A percentile compares a stretch with the other conserved stretches of the same genome.
Evolutionary conservation across 1,140 invertebrate species (phyloP).

Genomic region (Drosophila aff.): DNA sequence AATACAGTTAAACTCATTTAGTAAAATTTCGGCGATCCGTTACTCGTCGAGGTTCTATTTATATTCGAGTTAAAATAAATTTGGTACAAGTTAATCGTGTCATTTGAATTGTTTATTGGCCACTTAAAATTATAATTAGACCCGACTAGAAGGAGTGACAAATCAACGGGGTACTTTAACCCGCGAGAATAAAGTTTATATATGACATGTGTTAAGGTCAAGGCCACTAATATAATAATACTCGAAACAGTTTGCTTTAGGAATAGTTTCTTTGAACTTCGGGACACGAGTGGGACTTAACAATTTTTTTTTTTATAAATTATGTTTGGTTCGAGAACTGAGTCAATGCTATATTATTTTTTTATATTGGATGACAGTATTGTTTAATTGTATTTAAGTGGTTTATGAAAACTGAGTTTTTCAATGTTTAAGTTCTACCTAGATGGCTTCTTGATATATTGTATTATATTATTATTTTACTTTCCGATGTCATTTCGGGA

Average conservation of each 20-base stretch:
- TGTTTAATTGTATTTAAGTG: too few relatives aligned
- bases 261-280: slow-evolving; percentile 8
- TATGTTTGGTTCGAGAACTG: too few relatives aligned
- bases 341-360: too few relatives aligned
- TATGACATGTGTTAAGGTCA: neutral
- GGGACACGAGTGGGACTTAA: neutral
- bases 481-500: neutral
- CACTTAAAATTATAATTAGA: slow-evolving; percentile 27
- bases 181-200: neutral
- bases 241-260: neutral
- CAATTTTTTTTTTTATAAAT: too few relatives aligned
- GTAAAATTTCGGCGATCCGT: slow-evolving; percentile 12
- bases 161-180: slow-evolving; percentile 20
- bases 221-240: neutral
- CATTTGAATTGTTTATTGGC: slow-evolving; percentile 11
- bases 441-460: too few relatives aligned
- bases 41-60: slow-evolving; percentile 22
- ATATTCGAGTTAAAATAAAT: slow-evolving; percentile 4
- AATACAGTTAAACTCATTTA: slow-evolving; percentile 2
- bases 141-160: slow-evolving; percentile 7
- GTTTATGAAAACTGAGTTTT: too few relatives aligned
- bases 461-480: neutral
- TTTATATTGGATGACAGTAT: too few relatives aligned
- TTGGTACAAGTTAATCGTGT: slow-evolving; percentile 14
- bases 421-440: too few relatives aligned